These are phyloP conservation scores for Anguilla japonica DNA, from an alignment of 2,113 vertebrate genomes.

Conservation along the genomic window DNA sequence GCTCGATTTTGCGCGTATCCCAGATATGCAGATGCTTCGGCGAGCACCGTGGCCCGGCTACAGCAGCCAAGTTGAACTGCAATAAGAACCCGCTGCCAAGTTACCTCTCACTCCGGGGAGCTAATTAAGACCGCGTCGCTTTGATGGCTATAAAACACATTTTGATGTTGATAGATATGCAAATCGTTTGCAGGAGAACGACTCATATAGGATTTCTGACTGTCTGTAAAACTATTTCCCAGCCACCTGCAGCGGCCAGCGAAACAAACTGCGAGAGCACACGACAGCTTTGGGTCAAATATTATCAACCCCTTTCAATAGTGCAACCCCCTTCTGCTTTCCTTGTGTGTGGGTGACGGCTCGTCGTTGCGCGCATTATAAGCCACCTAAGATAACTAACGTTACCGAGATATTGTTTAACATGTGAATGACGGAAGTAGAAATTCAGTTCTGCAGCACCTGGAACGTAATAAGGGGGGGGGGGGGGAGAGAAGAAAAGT, in stretches of 20 bases:
- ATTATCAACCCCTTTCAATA: constrained; percentile 15
- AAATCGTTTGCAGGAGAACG: constrained; percentile 23
- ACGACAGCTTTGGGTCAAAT: constrained; percentile 21
- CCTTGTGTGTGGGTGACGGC: background rate
- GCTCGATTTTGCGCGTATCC: constrained; percentile 46
- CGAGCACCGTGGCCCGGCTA: constrained; percentile 25
- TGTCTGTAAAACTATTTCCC: constrained; percentile 33
- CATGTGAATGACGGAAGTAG: background rate
- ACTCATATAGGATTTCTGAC: constrained; percentile 28
- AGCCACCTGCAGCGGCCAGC: constrained; percentile 28
- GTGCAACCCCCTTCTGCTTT: constrained; percentile 3
- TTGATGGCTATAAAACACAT: constrained; percentile 13
- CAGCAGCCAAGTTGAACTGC: constrained; percentile 22
- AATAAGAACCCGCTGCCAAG: constrained; percentile 29
- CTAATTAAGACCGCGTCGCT: constrained; percentile 26
- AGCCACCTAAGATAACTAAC: background rate
- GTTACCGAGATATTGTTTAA: background rate
- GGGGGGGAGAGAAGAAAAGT: background rate
- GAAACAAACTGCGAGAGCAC: background rate
- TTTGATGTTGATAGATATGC: constrained; percentile 15
- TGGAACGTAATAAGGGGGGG: background rate
- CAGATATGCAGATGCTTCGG: constrained; percentile 46
- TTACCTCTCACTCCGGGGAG: constrained; percentile 36
- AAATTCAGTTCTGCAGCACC: background rate
- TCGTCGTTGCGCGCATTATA: background rate